phyloP scores from a whole-genome alignment of 2,888 invertebrate genomes.

The Cephus pygmeus region DNA sequence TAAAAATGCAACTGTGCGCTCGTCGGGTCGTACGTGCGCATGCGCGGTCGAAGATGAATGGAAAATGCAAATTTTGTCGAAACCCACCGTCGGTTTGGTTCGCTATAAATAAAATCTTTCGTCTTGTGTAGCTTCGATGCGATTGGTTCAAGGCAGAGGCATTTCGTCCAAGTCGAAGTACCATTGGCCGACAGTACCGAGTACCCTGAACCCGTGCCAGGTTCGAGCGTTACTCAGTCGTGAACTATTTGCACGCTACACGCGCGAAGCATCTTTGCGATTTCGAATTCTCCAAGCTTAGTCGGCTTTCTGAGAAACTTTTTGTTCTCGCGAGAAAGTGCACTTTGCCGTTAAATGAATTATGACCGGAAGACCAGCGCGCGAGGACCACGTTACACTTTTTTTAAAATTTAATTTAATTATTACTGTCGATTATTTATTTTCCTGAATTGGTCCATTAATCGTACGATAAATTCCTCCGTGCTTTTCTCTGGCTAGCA shows the following conservation, averaged over 20 bases:
- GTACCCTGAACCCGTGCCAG: conserved; percentile 21
- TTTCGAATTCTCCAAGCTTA: neutral
- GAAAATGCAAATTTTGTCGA: conserved; percentile 17
- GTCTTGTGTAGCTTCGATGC: conserved; percentile 5
- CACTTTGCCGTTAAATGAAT: neutral
- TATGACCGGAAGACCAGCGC: neutral
- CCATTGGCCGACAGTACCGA: conserved; percentile 13
- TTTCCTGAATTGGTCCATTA: neutral
- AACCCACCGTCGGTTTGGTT: neutral
- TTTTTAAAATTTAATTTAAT: too few relatives aligned
- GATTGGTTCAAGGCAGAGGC: conserved; percentile 9
- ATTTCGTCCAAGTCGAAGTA: conserved; percentile 5
- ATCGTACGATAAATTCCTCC: neutral
- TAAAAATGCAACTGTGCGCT: neutral
- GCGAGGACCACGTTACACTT: neutral
- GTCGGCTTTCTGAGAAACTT: neutral
- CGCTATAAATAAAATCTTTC: conserved; percentile 18
- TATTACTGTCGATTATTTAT: neutral
- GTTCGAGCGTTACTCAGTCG: conserved; percentile 4
- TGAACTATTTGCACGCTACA: neutral
- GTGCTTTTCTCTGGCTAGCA: neutral
- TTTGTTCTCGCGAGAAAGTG: neutral
- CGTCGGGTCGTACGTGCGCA: neutral
- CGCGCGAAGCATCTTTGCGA: neutral
- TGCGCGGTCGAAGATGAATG: conserved; percentile 12